Evolutionary conservation across 2,113 vertebrate species (phyloP).

Genomic region (Donacobius atricapilla): DNA sequence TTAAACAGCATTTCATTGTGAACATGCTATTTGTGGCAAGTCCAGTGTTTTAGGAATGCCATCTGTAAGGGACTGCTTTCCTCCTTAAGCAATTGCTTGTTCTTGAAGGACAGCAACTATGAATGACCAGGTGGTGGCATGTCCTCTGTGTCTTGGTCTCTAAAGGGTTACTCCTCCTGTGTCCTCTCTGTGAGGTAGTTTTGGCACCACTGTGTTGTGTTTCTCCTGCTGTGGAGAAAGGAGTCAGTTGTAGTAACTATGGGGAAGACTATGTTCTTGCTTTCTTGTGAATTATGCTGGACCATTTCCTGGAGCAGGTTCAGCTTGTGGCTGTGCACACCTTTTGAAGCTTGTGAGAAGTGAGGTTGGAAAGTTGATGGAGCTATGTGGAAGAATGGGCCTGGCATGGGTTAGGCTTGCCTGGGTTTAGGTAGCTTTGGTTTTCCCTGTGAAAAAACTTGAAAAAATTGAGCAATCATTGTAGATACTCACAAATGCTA

Average conservation of each 20-base stretch:
- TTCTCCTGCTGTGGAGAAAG: neutral
- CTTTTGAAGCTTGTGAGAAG: neutral
- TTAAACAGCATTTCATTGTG: neutral
- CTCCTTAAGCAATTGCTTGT: neutral
- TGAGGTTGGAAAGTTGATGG: neutral
- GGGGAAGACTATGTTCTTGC: accelerated
- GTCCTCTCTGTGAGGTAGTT: neutral
- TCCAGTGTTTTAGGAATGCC: neutral
- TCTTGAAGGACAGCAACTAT: neutral
- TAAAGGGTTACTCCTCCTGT: neutral
- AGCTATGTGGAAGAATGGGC: neutral
- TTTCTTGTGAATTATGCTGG: neutral
- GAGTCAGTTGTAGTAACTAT: neutral
- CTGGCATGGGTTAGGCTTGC: neutral
- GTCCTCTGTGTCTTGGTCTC: neutral
- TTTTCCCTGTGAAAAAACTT: neutral
- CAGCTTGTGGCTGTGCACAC: neutral
- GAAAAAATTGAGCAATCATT: neutral
- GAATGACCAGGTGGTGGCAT: neutral
- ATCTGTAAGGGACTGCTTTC: neutral
- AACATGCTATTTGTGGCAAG: accelerated
- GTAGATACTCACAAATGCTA: neutral
- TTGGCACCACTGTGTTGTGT: neutral
- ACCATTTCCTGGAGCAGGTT: neutral
- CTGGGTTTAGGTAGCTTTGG: neutral